Evolutionary conservation across 2,888 invertebrate genomes (phyloP), one percentile per base, ranked within the genome.

Genomic region (Gibbula magus): DNA sequence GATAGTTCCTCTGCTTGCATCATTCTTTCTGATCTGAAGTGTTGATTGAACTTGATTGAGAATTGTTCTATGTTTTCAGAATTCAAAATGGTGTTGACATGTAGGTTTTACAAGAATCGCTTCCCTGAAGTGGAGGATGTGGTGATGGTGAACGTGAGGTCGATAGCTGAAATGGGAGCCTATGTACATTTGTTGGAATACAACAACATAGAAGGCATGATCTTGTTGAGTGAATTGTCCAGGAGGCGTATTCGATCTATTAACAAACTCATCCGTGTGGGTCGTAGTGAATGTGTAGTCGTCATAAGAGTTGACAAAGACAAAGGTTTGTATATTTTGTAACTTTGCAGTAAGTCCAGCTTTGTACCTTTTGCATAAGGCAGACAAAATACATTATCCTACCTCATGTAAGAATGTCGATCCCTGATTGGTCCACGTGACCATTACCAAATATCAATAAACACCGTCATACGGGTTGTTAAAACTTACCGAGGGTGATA

Each of bases 121-220:
- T 99, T 98, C 94, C 99, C 99, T 0, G 99, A 99, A 93, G 96
- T 99, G 82, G 99, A 99, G 91, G 99, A 99, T 95, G 99, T 99
- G 75, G 99, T 99, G 73, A 98, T 99, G 98, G 99, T 99, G 35
- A 99, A 98, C 92, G 99, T 99, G 2, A 95, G 98, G 67, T 93
- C 98, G 85, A 99, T 99, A 91, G 99, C 99, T 22, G 99, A 99
- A 94, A 99, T 99, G 99, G 99, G 99, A 82, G 99, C 99, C 1
- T 99, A 99, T 93, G 99, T 99, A 20, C 97, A 98, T 93, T 94
- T 99, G 82, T 94, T 99, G 85, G 99, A 99, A 94, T 99, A 99
- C 93, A 99, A 99, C 93, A 98, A 99, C 91, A 99, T 99, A 88
- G 99, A 99, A 93, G 99, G 93, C 76, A 99, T 99, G 99, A 99